Conservation (phyloP, 2,797 vertebrate species). For the Dicrostonyx torquatus region DNA sequence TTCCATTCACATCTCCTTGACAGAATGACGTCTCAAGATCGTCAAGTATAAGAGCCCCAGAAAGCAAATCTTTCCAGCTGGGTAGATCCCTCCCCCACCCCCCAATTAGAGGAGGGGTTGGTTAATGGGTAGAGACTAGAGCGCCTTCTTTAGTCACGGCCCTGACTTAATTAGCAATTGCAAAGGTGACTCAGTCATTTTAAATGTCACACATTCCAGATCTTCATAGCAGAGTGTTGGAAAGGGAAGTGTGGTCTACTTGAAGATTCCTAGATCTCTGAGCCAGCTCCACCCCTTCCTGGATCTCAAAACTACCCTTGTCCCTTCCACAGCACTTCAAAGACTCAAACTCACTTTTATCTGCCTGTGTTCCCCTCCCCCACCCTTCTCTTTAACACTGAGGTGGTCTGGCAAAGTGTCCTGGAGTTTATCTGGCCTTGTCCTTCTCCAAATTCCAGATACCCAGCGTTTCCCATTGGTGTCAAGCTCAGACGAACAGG, state of each 20-base stretch:
- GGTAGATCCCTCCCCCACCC: not conserved
- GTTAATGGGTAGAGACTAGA: not conserved
- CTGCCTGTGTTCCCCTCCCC: not conserved
- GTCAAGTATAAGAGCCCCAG: not conserved
- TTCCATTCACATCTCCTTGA: not conserved
- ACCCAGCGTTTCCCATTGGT: not conserved
- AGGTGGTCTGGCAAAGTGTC: not conserved
- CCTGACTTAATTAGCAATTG: slow-evolving; percentile 42
- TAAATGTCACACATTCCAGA: slow-evolving; percentile 35
- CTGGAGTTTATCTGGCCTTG: not conserved
- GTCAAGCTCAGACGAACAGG: not conserved
- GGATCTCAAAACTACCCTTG: slow-evolving; percentile 8
- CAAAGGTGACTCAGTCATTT: slow-evolving; percentile 34
- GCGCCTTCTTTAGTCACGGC: slow-evolving; percentile 2
- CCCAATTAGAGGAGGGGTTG: not conserved
- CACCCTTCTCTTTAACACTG: not conserved
- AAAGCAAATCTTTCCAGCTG: slow-evolving; percentile 49
- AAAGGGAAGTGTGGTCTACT: not conserved
- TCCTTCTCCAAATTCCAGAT: not conserved
- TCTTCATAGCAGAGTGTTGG: not conserved
- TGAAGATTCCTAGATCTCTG: not conserved
- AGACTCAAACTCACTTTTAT: not conserved
- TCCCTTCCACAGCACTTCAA: not conserved
- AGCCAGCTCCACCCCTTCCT: not conserved
- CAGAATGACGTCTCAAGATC: not conserved